Percentiles rank a stretch among this genome's conserved stretches.
phyloP scores from a whole-genome alignment of 2,797 vertebrate genomes.

The Acanthiza pusilla region DNA sequence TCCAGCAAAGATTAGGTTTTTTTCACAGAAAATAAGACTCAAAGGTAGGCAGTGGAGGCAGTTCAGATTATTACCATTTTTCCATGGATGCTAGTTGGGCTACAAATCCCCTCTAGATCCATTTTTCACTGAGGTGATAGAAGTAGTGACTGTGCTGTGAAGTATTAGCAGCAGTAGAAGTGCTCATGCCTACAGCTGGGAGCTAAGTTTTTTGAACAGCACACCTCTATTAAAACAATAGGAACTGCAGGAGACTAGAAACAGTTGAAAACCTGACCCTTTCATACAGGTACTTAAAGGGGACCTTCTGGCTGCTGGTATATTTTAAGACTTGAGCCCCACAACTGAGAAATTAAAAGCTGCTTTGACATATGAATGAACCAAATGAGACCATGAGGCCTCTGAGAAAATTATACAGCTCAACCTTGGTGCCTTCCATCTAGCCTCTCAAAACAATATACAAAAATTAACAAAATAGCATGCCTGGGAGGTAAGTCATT shows the following conservation, averaged over 20 bases:
- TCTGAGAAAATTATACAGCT: conserved; percentile 17
- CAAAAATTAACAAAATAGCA: conserved; percentile 23
- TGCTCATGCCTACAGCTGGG: neutral
- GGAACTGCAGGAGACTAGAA: neutral
- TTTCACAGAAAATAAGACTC: neutral
- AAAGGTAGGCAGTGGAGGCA: neutral
- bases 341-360: conserved; percentile 47
- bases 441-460: conserved; percentile 2
- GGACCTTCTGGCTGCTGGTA: neutral
- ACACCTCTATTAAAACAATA: conserved; percentile 50
- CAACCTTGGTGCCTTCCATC: neutral
- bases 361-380: neutral
- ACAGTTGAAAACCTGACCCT: conserved; percentile 33
- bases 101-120: neutral
- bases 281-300: conserved; percentile 10
- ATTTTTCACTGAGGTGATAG: conserved; percentile 3
- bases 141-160: conserved; percentile 30
- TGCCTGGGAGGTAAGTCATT: neutral
- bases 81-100: neutral
- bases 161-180: conserved; percentile 22
- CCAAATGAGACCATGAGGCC: conserved; percentile 15
- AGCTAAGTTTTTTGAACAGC: conserved; percentile 34
- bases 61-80: neutral
- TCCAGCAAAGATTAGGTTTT: neutral
- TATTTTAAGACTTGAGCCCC: conserved; percentile 12